Base-by-base conservation (phyloP, 2,888 invertebrate genomes). In the Steromphala cineraria region DNA sequence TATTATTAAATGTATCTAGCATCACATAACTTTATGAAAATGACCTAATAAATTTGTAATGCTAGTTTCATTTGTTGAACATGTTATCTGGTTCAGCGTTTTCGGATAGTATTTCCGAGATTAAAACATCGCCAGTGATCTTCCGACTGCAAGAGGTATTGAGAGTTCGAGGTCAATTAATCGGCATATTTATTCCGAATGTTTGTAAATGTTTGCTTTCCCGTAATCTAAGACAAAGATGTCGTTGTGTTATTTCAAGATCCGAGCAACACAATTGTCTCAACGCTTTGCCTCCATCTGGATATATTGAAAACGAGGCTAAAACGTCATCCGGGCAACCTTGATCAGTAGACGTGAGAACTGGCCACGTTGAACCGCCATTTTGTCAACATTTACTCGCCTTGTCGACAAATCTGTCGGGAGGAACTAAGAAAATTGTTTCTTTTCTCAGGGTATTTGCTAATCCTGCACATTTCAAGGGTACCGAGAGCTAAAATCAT, bases 401-500 rank as follows among this genome's bases (percentile, higher is more conserved):
- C 62, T 62, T 62, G 28, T 62, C 28, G 62, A 62, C 62, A 62
- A 62, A 28, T 24, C 28, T 62, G 24, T 28, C 62, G 24, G 28
- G n/a, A 17, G 28, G 28, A 24, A 62, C 62, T 62, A 62, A 28
- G 28, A 13, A 56, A 62, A 62, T 62, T 62, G 62, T 62, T 62
- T 62, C 62, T 62, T 62, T 62, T 62, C 62, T 62, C 62, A 62
- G 28, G 62, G 62, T 62, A 62, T 62, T 62, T 28, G 62, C 62
- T 28, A 28, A 24, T 62, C 62, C 62, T 62, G 24, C 62, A 62
- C 62, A 28, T 62, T 24, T 62, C 62, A 62, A 62, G 62, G 62
- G 62, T 62, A 62, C 62, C 28, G 28, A 62, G 28, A 28, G 28
- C 46, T 8, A 46, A 46, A 46, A 46, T 46, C 46, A 46, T 46